A percentile compares a stretch with the other conserved stretches of the same genome.
Conservation (phyloP, 2,888 invertebrate species). For the Heliconius erato region DNA sequence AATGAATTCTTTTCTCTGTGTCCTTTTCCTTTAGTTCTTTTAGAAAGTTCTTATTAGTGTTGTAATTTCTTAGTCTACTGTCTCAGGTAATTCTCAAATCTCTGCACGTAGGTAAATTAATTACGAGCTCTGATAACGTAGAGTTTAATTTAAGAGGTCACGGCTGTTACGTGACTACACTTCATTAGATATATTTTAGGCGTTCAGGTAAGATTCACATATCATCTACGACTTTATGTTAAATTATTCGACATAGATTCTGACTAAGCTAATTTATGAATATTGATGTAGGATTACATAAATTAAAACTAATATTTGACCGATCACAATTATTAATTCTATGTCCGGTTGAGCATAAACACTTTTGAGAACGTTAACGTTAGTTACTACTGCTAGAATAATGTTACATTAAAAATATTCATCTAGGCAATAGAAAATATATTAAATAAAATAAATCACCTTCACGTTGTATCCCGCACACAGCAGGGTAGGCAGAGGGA, state of each 20-base stretch:
- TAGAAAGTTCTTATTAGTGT: conserved; percentile 2
- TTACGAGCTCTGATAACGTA: conserved; percentile 72
- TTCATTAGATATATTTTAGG: conserved; percentile 49
- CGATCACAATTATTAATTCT: not conserved
- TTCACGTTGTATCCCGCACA: too few species aligned
- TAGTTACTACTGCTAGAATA: not conserved
- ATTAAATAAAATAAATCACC: too few species aligned
- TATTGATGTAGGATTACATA: conserved; percentile 2
- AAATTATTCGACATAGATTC: conserved; percentile 43
- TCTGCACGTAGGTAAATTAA: conserved; percentile 72
- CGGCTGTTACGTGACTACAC: conserved; percentile 52
- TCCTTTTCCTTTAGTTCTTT: not conserved
- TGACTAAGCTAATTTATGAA: conserved; percentile 31
- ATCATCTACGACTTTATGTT: conserved; percentile 43
- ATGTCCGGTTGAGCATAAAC: not conserved
- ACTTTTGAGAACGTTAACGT: not conserved
- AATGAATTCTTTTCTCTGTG: too few species aligned
- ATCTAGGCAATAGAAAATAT: not conserved
- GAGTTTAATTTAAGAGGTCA: conserved; percentile 71
- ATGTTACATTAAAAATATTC: not conserved
- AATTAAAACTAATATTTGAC: not conserved
- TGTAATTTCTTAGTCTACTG: conserved; percentile 21
- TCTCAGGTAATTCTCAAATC: conserved; percentile 57
- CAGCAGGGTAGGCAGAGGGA: too few species aligned
- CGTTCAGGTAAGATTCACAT: conserved; percentile 51